Percentiles rank a stretch among this genome's conserved stretches.
phyloP scores from a whole-genome alignment of 2,113 vertebrate species.

The Chloropsis cyanopogon region DNA sequence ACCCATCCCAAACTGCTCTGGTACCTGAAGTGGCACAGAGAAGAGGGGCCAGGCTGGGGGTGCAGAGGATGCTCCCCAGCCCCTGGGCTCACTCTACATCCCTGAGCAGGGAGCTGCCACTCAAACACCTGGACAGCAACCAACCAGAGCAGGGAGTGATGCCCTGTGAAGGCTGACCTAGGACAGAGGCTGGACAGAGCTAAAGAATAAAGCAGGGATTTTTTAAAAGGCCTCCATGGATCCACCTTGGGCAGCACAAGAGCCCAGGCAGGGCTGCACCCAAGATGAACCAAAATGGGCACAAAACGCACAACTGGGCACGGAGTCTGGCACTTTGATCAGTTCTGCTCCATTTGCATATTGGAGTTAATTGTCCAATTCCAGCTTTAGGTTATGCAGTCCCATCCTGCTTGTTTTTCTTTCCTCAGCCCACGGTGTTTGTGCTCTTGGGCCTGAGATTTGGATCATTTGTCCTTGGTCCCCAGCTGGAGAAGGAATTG shows the following conservation, averaged over 20 bases:
- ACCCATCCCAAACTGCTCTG: background rate
- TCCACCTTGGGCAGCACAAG: background rate
- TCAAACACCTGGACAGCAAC: rapidly evolving
- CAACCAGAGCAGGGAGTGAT: background rate
- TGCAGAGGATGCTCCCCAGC: background rate
- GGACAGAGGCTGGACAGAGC: background rate
- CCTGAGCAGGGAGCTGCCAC: background rate
- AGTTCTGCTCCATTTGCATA: background rate
- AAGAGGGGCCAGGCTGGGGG: background rate
- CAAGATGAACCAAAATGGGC: background rate
- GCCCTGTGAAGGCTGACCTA: background rate
- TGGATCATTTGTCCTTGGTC: no score
- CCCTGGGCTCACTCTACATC: background rate
- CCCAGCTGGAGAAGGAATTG: no score
- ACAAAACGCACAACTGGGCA: background rate
- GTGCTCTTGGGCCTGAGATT: background rate
- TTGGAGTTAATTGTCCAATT: background rate
- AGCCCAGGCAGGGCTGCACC: background rate
- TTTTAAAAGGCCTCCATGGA: background rate
- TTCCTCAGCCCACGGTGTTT: rapidly evolving
- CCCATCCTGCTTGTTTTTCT: background rate
- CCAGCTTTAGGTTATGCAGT: rapidly evolving
- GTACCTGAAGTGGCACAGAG: rapidly evolving
- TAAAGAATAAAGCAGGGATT: background rate
- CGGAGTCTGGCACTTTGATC: rapidly evolving